Base-by-base conservation (phyloP, 1,140 invertebrate species). In the Atta colombica region DNA sequence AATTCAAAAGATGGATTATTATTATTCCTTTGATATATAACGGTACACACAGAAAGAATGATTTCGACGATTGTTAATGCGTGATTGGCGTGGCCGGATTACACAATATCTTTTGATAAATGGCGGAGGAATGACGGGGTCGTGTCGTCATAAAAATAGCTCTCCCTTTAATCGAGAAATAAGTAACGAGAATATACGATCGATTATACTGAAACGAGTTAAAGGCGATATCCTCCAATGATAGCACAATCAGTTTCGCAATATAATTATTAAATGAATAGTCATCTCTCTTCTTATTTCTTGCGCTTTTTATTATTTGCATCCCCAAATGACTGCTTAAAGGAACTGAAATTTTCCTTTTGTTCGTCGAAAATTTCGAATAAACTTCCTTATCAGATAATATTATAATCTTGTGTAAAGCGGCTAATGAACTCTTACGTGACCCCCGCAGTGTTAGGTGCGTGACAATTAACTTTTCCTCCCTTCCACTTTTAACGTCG, bases 381-480 rank as follows among this genome's bases (percentile, higher is more conserved):
- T 69, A 61, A 82, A 72, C 16, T n/a, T 6, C 12, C n/a, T 49
- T 82, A 82, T 82, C 68, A 74, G 35, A 45, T 45, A 60, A 72
- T 82, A 72, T 60, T 82, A 61, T 49, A 51, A 35, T 65, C 45
- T 80, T 82, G 58, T 84, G 58, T 84, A 75, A 63, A 63, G 53
- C 16, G 39, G 80, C 68, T 84, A 84, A 84, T 84, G 69, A 84
- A 75, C 80, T 14, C 69, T 84, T 49, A 82, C 68, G 51, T 61
- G 68, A 82, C 55, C 55, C 10, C 28, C 49, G 35, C 53, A 31
- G 28, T 51, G 55, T 74, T 49, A 75, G 55, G n/a, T 49, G 55
- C 18, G 55, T 82, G 80, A 69, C 80, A 74, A 74, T 72, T 82
- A 74, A n/a, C 8, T n/a, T 65, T 63, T 35, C 2, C 21, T 6